Percentiles rank a stretch among this genome's conserved stretches.
phyloP scores from a whole-genome alignment of 2,113 vertebrate genomes.

The Deroptyus accipitrinus region DNA sequence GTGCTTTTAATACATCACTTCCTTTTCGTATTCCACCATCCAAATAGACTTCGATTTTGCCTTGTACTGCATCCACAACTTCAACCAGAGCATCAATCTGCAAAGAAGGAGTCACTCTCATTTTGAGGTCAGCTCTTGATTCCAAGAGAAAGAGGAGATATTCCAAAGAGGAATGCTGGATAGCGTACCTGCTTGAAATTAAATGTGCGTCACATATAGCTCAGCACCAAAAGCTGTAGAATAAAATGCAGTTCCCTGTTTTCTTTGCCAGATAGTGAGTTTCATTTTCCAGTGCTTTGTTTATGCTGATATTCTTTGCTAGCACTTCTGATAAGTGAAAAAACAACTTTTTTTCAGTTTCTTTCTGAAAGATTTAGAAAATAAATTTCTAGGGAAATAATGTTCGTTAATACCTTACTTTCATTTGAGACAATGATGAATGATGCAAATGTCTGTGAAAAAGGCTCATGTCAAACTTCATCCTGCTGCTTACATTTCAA shows the following conservation, averaged over 20 bases:
- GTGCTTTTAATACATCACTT: constrained; percentile 87
- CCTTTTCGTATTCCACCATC: constrained; percentile 92
- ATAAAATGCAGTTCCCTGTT: neutral
- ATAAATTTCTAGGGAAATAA: neutral
- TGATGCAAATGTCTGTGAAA: neutral
- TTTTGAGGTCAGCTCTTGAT: neutral
- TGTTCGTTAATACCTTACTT: neutral
- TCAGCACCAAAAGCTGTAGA: neutral
- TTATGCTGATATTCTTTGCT: neutral
- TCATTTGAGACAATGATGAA: neutral
- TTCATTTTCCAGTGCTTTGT: neutral
- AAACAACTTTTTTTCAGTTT: neutral
- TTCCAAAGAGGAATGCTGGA: neutral
- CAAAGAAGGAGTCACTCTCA: neutral
- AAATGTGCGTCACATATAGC: neutral
- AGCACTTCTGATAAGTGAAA: neutral
- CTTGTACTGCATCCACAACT: constrained; percentile 86
- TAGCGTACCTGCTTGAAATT: neutral
- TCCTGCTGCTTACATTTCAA: neutral
- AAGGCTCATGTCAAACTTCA: neutral
- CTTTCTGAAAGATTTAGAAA: neutral
- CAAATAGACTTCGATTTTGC: constrained; percentile 87
- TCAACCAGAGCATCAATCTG: constrained; percentile 91
- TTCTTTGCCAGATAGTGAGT: neutral
- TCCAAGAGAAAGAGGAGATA: neutral